These are phyloP conservation scores for Metaphire vulgaris DNA, from an alignment of 1,140 invertebrate species.

Conservation along the genomic window DNA sequence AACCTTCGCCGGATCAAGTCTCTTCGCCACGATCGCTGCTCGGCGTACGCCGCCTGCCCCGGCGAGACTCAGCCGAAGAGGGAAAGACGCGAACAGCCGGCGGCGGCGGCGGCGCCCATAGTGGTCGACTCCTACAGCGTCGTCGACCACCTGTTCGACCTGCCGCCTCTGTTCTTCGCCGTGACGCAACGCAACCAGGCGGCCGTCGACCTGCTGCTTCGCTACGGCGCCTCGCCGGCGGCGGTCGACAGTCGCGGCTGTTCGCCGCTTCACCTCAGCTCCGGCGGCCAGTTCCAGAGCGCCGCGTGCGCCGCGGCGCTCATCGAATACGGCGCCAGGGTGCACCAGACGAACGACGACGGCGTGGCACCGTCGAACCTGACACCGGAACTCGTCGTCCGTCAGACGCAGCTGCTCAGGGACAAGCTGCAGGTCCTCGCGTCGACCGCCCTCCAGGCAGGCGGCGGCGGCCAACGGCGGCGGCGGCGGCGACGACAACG, in stretches of 20 bases:
- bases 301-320: slow-evolving; percentile 56
- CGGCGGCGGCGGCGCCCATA: background rate
- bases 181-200: slow-evolving; percentile 54
- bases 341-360: slow-evolving; percentile 34
- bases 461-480: too few relatives aligned
- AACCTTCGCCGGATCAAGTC: background rate
- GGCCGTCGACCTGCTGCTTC: slow-evolving; percentile 56
- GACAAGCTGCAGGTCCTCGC: background rate
- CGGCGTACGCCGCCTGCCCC: background rate
- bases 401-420: background rate
- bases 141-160: slow-evolving; percentile 53
- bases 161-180: slow-evolving; percentile 57
- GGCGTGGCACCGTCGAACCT: background rate
- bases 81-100: background rate
- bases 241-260: slow-evolving; percentile 54
- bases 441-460: background rate
- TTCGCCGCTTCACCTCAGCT: slow-evolving; percentile 58
- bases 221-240: slow-evolving; percentile 56
- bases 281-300: slow-evolving; percentile 54
- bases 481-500: background rate
- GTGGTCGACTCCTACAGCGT: slow-evolving; percentile 50
- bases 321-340: slow-evolving; percentile 55
- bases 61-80: background rate
- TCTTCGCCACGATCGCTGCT: background rate
- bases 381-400: background rate